A percentile compares a stretch with the other conserved stretches of the same genome.
Evolutionary conservation across 2,797 vertebrate genomes (phyloP).

Genomic region (Gallirallus australis): DNA sequence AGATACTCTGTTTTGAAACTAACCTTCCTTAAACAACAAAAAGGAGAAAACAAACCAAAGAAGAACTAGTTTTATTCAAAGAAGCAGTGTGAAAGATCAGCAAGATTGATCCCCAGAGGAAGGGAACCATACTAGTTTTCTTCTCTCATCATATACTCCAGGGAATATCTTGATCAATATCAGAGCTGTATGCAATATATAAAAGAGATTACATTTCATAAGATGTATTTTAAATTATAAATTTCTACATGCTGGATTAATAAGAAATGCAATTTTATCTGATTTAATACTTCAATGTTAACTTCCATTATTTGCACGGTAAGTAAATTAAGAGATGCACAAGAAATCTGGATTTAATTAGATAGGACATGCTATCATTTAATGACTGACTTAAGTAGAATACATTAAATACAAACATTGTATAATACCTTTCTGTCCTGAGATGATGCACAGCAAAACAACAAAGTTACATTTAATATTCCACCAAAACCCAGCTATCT

Average conservation of each 20-base stretch:
- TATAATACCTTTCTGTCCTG: background rate
- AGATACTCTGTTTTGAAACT: background rate
- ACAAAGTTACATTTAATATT: background rate
- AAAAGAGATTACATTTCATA: background rate
- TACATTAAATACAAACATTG: background rate
- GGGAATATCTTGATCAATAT: background rate
- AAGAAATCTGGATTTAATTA: slow-evolving; percentile 30
- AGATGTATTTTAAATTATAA: background rate
- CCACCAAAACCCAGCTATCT: background rate
- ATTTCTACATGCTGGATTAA: background rate
- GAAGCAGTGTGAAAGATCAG: background rate
- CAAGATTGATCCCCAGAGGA: background rate
- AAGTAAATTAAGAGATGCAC: background rate
- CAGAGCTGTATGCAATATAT: background rate
- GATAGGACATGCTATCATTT: background rate
- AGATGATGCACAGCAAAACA: background rate
- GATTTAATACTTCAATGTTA: slow-evolving; percentile 20
- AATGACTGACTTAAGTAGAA: background rate
- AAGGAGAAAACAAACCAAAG: background rate
- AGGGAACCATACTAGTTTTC: background rate
- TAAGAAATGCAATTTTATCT: slow-evolving; percentile 11
- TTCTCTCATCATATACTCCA: background rate
- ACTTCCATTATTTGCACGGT: background rate
- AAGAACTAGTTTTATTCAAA: background rate
- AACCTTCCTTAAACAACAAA: background rate